Percentiles rank a stretch among this genome's conserved stretches.
Evolutionary conservation across 2,113 vertebrate genomes (phyloP).

Genomic region (Semicossyphus pulcher): DNA sequence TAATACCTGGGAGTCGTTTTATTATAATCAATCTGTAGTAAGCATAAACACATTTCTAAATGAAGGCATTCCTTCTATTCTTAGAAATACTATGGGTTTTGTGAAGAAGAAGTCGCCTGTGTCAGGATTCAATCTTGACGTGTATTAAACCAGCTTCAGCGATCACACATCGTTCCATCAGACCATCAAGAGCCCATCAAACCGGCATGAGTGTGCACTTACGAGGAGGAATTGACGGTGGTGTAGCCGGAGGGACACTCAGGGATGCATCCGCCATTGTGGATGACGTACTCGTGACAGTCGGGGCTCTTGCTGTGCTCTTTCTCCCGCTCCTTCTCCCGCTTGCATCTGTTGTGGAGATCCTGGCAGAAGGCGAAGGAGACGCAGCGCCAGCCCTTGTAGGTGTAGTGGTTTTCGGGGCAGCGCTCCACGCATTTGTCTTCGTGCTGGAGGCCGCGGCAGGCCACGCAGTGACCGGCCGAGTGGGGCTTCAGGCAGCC

Average conservation of each 20-base stretch:
- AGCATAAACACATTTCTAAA: neutral
- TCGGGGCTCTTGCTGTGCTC: constrained; percentile 74
- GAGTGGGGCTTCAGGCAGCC: constrained; percentile 87
- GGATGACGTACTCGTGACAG: constrained; percentile 91
- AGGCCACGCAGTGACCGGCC: constrained; percentile 88
- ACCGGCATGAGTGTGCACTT: constrained; percentile 75
- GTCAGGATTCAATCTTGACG: neutral
- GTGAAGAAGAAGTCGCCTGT: too few relatives aligned
- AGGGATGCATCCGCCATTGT: constrained; percentile 89
- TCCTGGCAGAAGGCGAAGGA: constrained; percentile 91
- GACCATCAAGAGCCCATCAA: constrained; percentile 29
- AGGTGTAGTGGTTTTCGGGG: constrained; percentile 86
- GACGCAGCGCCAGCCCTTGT: constrained; percentile 94
- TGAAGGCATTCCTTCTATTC: neutral
- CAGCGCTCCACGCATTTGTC: constrained; percentile 88
- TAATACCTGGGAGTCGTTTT: neutral
- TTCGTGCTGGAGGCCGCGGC: constrained; percentile 87
- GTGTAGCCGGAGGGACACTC: constrained; percentile 95
- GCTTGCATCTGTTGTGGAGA: constrained; percentile 89
- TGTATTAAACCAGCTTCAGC: neutral
- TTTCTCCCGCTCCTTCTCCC: constrained; percentile 76
- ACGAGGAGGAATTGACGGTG: constrained; percentile 92
- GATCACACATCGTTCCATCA: constrained; percentile 22
- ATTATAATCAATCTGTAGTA: neutral
- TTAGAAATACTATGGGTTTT: too few relatives aligned